Evolutionary conservation across 2,113 vertebrate genomes (phyloP).

Genomic region (Macrotis lagotis): DNA sequence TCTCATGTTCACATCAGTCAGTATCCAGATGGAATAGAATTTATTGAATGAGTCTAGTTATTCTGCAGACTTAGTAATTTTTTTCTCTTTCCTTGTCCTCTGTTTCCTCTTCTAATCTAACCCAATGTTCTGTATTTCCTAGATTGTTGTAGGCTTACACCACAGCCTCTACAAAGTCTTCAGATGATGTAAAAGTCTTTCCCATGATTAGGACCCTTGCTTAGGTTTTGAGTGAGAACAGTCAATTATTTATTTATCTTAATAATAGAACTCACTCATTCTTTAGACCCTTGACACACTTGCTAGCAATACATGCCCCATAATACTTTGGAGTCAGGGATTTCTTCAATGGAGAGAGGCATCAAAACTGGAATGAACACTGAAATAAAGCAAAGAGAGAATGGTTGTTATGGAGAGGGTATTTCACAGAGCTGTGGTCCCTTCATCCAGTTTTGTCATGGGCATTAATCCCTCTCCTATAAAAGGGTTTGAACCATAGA

Average conservation of each 20-base stretch:
- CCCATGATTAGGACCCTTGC: background rate
- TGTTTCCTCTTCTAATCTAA: background rate
- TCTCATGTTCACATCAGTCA: background rate
- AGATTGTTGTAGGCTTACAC: background rate
- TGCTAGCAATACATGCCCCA: background rate
- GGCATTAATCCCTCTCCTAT: background rate
- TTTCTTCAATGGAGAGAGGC: background rate
- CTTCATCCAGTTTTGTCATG: background rate
- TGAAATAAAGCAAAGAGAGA: too few species aligned
- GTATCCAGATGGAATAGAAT: background rate
- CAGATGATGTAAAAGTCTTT: too few species aligned
- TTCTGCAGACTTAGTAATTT: background rate
- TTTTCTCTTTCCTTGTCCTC: too few species aligned
- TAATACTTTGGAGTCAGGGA: background rate
- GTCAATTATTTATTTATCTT: background rate
- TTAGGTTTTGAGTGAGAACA: background rate
- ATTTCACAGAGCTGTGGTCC: background rate
- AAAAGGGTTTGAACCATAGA: background rate
- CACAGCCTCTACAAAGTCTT: background rate
- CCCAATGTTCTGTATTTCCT: background rate
- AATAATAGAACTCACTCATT: background rate
- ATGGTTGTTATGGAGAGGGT: background rate
- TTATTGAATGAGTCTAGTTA: background rate
- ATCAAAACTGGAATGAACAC: background rate
- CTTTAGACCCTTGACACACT: background rate